A percentile compares a stretch with the other conserved stretches of the same genome.
Evolutionary conservation across 2,797 vertebrate species (phyloP).

Genomic region (Sebastes paucispinis): DNA sequence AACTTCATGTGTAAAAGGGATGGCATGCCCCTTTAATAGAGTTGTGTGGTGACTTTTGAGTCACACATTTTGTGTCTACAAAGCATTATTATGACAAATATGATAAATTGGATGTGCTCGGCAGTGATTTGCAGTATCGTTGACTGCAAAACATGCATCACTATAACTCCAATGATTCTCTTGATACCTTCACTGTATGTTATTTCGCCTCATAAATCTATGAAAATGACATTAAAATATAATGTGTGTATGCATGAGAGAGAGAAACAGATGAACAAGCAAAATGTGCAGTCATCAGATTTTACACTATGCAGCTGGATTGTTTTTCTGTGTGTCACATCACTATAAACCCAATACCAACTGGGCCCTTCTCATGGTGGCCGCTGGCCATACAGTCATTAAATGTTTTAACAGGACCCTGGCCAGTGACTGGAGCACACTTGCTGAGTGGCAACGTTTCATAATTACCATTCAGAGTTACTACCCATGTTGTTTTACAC

Average conservation of each 20-base stretch:
- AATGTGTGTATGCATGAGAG: background rate
- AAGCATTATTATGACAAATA: background rate
- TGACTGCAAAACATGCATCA: background rate
- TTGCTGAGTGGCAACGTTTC: conserved; percentile 66
- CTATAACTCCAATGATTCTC: background rate
- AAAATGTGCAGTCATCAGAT: conserved; percentile 10
- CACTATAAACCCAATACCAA: conserved; percentile 27
- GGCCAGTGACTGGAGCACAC: conserved; percentile 49
- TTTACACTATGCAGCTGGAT: conserved; percentile 16
- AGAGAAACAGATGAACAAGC: background rate
- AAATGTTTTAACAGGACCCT: conserved; percentile 53
- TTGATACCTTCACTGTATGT: background rate
- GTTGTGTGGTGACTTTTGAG: background rate
- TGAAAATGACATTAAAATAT: background rate
- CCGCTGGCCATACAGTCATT: conserved; percentile 22
- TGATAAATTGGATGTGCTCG: background rate
- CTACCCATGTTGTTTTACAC: conserved; percentile 62
- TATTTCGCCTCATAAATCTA: background rate
- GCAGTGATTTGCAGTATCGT: background rate
- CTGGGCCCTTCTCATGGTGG: background rate
- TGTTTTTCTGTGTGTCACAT: conserved; percentile 10
- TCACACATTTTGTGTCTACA: background rate
- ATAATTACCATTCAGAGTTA: conserved; percentile 61
- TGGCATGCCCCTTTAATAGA: background rate
- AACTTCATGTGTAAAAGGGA: background rate